Conservation (phyloP, 2,797 vertebrate species). For the Peromyscus aztecus region DNA sequence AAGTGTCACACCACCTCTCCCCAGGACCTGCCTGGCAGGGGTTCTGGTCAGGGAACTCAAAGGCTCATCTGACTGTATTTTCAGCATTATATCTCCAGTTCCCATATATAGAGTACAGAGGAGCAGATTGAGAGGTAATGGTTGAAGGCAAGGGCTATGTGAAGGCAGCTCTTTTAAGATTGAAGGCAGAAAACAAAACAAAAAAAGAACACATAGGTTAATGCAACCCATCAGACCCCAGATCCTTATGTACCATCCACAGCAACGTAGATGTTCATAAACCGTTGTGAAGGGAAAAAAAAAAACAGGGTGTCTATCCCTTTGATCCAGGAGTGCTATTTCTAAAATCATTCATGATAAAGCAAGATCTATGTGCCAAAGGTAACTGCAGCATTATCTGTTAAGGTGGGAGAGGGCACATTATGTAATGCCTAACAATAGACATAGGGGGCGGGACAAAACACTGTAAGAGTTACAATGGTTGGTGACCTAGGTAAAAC, state of each 20-base stretch:
- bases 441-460: not conserved
- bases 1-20: not conserved
- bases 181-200: not conserved
- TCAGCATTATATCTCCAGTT: not conserved
- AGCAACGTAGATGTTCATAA: not conserved
- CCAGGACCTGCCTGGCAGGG: rapidly evolving
- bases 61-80: not conserved
- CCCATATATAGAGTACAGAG: not conserved
- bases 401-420: not conserved
- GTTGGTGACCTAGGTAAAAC: not conserved
- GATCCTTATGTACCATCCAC: not conserved
- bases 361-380: not conserved
- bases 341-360: not conserved
- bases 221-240: not conserved
- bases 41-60: not conserved
- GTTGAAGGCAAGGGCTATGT: not conserved
- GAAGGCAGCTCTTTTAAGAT: not conserved
- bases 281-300: not conserved
- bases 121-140: not conserved
- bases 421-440: rapidly evolving
- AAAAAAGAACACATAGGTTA: not conserved
- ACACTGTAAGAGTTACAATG: not conserved
- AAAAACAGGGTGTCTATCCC: not conserved
- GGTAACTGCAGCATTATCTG: not conserved
- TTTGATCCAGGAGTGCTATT: not conserved